Base-by-base conservation (phyloP, 2,888 invertebrate species). In the Endomychus coccineus region DNA sequence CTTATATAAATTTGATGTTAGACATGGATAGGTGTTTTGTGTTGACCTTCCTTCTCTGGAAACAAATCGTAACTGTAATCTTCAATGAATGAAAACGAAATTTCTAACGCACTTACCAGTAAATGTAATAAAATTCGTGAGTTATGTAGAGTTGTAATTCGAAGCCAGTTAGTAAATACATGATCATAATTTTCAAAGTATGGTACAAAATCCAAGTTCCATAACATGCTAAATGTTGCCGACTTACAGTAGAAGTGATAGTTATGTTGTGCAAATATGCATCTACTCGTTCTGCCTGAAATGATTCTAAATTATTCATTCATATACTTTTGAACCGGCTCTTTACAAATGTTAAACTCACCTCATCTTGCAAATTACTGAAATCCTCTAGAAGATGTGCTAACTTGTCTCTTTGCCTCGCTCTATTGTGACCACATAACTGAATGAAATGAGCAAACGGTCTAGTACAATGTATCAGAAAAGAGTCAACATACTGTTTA, bases 181-280 rank as follows among this genome's bases (percentile, higher is more conserved):
- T 83, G 53, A 92, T 84, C 91, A 96, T 95, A 17, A 91, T 81
- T 27, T 85, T 71, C 30, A 94, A 73, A 27, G 92, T 90, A 64
- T 96, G 92, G 68, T 95, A 94, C 44, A 97, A 72, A 22, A 95
- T 80, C 95, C 96, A 97, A 1, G 94, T 94, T 35, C 87, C 87
- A 60, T 89, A 89, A 63, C 88, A 92, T 1, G 90, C 85, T 28
- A 81, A 66, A 62, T 87, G 85, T 24, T 80, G 77, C 13, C 82
- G 71, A 11, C 78, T 75, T 16, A 77, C 71, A 31, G 83, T 83
- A 36, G 75, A 73, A 58, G 79, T 83, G 30, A 78, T 66, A 17
- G 78, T 75, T 38, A 85, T 66, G 41, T 73, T 73, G 59, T 85
- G 83, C 44, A 89, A 71, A 59, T 77, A 81, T 4, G 85, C 83